These are phyloP conservation scores for Dipodomys merriami DNA, from an alignment of 2,113 vertebrate genomes.

Conservation along the genomic window DNA sequence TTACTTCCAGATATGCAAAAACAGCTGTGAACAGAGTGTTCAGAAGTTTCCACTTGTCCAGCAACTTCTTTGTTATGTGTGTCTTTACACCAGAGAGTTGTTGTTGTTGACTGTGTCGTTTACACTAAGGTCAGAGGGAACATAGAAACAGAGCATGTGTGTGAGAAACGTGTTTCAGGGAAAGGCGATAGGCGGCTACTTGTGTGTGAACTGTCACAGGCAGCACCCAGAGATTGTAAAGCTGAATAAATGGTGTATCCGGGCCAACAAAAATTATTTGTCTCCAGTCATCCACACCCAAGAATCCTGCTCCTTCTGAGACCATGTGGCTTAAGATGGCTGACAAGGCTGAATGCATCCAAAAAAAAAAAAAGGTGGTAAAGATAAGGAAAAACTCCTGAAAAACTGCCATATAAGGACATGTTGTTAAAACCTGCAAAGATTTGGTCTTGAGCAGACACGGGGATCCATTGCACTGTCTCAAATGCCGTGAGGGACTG, in stretches of 20 bases:
- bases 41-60: not conserved
- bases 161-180: not conserved
- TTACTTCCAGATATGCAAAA: not conserved
- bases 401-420: not conserved
- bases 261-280: not conserved
- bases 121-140: not conserved
- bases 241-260: not conserved
- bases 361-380: not conserved
- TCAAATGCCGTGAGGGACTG: constrained; percentile 41
- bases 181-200: not conserved
- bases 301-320: not conserved
- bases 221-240: not conserved
- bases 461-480: constrained; percentile 4
- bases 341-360: constrained; percentile 17
- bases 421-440: constrained; percentile 13
- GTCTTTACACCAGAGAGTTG: not conserved
- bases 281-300: not conserved
- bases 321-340: not conserved
- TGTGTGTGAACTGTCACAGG: not conserved
- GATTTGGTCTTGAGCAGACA: constrained; percentile 11
- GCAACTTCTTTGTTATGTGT: not conserved
- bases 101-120: not conserved
- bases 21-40: not conserved
- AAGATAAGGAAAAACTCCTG: constrained; percentile 30
- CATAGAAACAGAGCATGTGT: not conserved